Base-by-base conservation (phyloP, 92 coral and sea anemone species). In the Umimayanthus chanpuru region DNA sequence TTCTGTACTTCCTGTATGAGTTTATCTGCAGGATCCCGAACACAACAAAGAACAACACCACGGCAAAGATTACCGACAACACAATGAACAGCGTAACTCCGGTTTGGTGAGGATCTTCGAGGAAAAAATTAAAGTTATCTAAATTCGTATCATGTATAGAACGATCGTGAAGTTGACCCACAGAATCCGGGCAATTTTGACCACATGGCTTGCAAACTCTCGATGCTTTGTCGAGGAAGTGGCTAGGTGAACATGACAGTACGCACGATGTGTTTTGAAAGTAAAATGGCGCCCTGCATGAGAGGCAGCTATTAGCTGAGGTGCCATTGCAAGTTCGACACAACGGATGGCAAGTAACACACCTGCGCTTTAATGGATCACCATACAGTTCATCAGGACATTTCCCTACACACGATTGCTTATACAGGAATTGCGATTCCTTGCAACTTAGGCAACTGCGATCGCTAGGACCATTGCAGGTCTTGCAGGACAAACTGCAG, bases 251-350 rank as follows among this genome's bases (percentile, higher is more conserved):
- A 75, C 99, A 97, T 73, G 93, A 95, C 43, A 91, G 76, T 3
- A 97, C 98, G 65, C 99, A 97, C 23, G 95, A 41, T 30, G 90
- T 88, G 36, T 94, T 86, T 85, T 97, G 93, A 81, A 95, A 90
- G 88, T 90, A 93, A 5, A 97, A 89, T 14, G 94, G 95, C 20
- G 72, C 76, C 39, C 81, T 87, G 71, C 99, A 97, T 2, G 92
- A 58, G 10, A 85, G 86, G 85, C 99, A 97, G 39, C 76, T 85
- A 80, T 90, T 89, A 26, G 90, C 76, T 8, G 96, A 89, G 16
- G 90, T 32, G 39, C 97, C 98, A 61, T 88, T 76, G 88, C 99
- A 97, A 14, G 93, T 88, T 71, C 85, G 89, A 73, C 99, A 97
- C 10, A 94, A 89, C 30, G 98, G 95, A 76, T 97, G 98, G 61